Evolutionary conservation across 92 coral and sea anemone genomes (phyloP), one percentile per base, ranked within the genome.

Genomic region (Actinostola sp.): DNA sequence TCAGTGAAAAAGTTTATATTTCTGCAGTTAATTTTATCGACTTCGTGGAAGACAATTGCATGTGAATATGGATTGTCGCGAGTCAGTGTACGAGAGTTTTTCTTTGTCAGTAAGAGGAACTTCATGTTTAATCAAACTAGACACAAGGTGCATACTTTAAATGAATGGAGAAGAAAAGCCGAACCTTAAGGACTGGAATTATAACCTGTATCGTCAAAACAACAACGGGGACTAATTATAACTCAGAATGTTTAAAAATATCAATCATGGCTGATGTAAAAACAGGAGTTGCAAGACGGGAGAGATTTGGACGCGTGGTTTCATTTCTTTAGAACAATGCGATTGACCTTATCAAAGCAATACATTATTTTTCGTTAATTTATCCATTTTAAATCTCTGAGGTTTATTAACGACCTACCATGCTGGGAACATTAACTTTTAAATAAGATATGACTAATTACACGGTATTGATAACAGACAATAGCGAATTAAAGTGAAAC

Each of bases 351-450:
- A 68, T 68, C 74, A 50, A 14, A 25, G 16, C 52, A 31, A 15
- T 5, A 26, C 48, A 51, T 33, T 66, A 64, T 45, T 68, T 42
- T n/a, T 50, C n/a, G 39, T 68, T 33, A 31, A 34, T 68, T 68
- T 48, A 68, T 68, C 58, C 17, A 14, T n/a, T 67, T 50, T 51
- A 19, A 51, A 51, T 68, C 58, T 30, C 17, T 49, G 74, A 34
- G 62, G 42, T 68, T 51, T 68, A 68, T 68, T 68, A 34, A 68
- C 51, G 74, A 68, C 61, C 74, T 61, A 2, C 32, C 54, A 32
- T 45, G 63, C 48, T 51, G 74, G 57, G 74, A 44, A 2, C 62
- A 20, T 57, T 52, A 49, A 35, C 38, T 27, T 44, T 53, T 62
- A 29, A 45, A 50, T 25, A 51, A 28, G 74, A 68, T 68, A 52